A percentile compares a stretch with the other conserved stretches of the same genome.
Conservation (phyloP, 2,113 vertebrate species). For the Odontesthes bonariensis region DNA sequence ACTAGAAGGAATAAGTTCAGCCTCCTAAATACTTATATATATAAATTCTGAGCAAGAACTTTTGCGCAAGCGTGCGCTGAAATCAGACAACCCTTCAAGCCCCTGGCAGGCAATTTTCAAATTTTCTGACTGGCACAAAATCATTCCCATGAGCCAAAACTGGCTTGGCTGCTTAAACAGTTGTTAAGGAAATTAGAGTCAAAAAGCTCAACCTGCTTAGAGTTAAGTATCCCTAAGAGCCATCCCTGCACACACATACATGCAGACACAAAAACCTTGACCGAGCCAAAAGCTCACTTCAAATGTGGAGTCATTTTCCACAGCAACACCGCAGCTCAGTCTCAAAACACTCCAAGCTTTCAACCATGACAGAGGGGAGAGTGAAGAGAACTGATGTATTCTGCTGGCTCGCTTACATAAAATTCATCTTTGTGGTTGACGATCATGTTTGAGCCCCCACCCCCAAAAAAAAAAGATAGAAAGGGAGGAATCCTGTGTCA, state of each 20-base stretch:
- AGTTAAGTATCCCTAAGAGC: slow-evolving; percentile 34
- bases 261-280: slow-evolving; percentile 27
- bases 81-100: neutral
- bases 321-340: slow-evolving; percentile 56
- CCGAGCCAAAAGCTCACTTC: slow-evolving; percentile 41
- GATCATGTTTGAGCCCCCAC: neutral
- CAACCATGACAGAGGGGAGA: slow-evolving; percentile 48
- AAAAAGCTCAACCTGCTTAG: slow-evolving; percentile 48
- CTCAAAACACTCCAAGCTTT: slow-evolving; percentile 59
- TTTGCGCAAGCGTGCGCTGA: neutral
- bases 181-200: slow-evolving; percentile 50
- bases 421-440: slow-evolving; percentile 16
- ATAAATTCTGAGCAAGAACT: slow-evolving; percentile 10
- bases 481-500: neutral
- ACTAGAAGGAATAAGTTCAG: neutral
- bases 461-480: neutral
- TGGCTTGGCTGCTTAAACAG: slow-evolving; percentile 26
- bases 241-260: slow-evolving; percentile 20
- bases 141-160: slow-evolving; percentile 39
- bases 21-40: slow-evolving; percentile 1
- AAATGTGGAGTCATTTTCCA: slow-evolving; percentile 62
- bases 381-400: slow-evolving; percentile 39
- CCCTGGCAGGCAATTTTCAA: slow-evolving; percentile 18
- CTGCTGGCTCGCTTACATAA: slow-evolving; percentile 36
- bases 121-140: slow-evolving; percentile 30